A percentile compares a stretch with the other conserved stretches of the same genome.
Evolutionary conservation across 1,140 invertebrate genomes (phyloP).

Genomic region (Caenorhabditis elegans): DNA sequence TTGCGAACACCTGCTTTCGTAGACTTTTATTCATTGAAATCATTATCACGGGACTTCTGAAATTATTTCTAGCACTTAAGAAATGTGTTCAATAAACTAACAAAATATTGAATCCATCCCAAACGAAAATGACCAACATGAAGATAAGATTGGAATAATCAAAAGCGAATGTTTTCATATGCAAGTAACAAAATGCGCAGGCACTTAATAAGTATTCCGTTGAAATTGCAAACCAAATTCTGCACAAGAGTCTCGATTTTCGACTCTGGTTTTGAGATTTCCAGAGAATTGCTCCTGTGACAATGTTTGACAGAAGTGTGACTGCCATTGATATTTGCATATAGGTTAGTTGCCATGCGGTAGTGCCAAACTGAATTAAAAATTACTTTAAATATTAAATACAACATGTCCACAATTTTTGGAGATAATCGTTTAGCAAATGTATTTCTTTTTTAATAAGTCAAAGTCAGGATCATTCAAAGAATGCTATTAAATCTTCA

Average conservation of each 20-base stretch:
- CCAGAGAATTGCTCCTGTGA: not conserved
- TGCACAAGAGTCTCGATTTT: not conserved
- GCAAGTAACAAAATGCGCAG: not conserved
- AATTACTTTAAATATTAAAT: too few species aligned
- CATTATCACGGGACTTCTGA: not conserved
- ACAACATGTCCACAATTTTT: too few species aligned
- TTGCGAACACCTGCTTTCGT: not conserved
- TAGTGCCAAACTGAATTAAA: not conserved
- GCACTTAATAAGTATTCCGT: not conserved
- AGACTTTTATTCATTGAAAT: not conserved
- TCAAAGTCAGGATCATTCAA: too few species aligned
- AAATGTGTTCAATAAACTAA: not conserved
- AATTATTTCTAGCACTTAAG: not conserved
- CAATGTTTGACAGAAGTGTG: not conserved
- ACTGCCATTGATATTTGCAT: not conserved
- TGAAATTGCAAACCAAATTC: not conserved
- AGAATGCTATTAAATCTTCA: too few species aligned
- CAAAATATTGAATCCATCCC: constrained; percentile 5
- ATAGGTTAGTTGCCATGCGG: not conserved
- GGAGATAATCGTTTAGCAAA: too few species aligned
- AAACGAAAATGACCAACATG: not conserved
- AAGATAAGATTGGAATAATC: not conserved
- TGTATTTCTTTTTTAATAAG: too few species aligned
- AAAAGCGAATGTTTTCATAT: not conserved
- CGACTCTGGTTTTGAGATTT: too few species aligned